These are phyloP conservation scores for Alfaro cultratus DNA, from an alignment of 2,797 vertebrate genomes.

Conservation along the genomic window DNA sequence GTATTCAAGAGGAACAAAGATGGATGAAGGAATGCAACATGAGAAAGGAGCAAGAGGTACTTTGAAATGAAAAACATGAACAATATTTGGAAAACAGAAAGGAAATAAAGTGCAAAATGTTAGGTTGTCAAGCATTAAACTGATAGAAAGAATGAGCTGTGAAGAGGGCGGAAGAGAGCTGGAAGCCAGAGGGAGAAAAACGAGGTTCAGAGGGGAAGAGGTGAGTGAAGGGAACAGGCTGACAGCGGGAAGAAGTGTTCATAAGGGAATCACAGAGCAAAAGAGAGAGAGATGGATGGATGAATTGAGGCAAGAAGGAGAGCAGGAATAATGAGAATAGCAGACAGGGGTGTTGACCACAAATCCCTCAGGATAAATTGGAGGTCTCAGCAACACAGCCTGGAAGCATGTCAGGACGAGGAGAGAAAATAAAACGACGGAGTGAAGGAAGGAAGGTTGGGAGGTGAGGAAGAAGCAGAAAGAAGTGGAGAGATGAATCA, in stretches of 20 bases:
- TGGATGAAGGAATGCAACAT: constrained; percentile 35
- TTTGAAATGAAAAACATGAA: constrained; percentile 26
- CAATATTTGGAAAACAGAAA: constrained; percentile 20
- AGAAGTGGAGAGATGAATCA: constrained; percentile 32
- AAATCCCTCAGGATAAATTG: constrained; percentile 66
- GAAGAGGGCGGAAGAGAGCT: constrained; percentile 46
- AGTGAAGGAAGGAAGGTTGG: constrained; percentile 30
- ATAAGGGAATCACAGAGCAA: constrained; percentile 49
- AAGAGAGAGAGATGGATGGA: constrained; percentile 57
- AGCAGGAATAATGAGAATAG: constrained; percentile 71
- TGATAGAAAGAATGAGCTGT: constrained; percentile 35
- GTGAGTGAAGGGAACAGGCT: constrained; percentile 58
- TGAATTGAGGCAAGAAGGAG: constrained; percentile 44
- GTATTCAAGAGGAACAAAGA: constrained; percentile 67
- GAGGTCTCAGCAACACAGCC: constrained; percentile 59
- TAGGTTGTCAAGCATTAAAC: constrained; percentile 21
- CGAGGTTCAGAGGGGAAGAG: constrained; percentile 55
- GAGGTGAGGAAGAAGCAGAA: constrained; percentile 37
- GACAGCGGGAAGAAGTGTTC: constrained; percentile 41
- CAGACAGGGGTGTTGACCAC: constrained; percentile 75
- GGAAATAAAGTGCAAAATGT: constrained; percentile 41
- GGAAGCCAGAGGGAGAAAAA: constrained; percentile 41
- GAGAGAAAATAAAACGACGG: constrained; percentile 62
- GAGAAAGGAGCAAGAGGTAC: constrained; percentile 33
- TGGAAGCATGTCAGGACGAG: constrained; percentile 58